Evolutionary conservation across 2,113 vertebrate species (phyloP).

Genomic region (Sardina pilchardus): DNA sequence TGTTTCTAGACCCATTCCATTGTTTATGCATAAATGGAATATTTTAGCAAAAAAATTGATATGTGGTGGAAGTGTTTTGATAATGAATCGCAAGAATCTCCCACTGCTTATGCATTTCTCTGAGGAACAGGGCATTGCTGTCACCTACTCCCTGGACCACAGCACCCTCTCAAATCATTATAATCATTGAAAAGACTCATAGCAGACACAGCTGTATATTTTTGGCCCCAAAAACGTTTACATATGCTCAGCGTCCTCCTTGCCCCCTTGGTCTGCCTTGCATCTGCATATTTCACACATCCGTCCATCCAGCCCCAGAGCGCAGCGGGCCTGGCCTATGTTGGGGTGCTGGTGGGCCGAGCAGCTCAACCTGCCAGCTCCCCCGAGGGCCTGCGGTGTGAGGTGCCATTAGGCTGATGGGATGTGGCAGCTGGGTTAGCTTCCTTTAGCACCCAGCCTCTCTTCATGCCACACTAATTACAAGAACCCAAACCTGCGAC

Average conservation of each 20-base stretch:
- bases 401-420: conserved; percentile 76
- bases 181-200: not conserved
- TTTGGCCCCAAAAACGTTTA: not conserved
- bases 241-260: not conserved
- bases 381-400: conserved; percentile 61
- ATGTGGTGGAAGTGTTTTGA: no score
- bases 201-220: not conserved
- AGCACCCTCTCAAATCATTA: not conserved
- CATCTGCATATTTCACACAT: not conserved
- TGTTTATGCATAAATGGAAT: no score
- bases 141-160: no score
- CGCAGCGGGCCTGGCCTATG: conserved; percentile 27
- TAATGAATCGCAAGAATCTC: no score
- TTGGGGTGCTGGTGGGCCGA: conserved; percentile 35
- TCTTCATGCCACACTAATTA: conserved; percentile 71
- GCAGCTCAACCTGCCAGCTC: conserved; percentile 57
- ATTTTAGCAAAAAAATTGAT: no score
- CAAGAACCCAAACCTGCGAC: conserved; percentile 62
- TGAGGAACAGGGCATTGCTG: no score
- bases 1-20: no score
- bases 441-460: conserved; percentile 63
- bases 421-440: conserved; percentile 70
- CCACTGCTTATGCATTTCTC: no score
- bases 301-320: not conserved
- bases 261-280: not conserved